Percentiles rank a stretch among this genome's conserved stretches.
Conservation (phyloP, 2,797 vertebrate species). For the Botia kubotai region DNA sequence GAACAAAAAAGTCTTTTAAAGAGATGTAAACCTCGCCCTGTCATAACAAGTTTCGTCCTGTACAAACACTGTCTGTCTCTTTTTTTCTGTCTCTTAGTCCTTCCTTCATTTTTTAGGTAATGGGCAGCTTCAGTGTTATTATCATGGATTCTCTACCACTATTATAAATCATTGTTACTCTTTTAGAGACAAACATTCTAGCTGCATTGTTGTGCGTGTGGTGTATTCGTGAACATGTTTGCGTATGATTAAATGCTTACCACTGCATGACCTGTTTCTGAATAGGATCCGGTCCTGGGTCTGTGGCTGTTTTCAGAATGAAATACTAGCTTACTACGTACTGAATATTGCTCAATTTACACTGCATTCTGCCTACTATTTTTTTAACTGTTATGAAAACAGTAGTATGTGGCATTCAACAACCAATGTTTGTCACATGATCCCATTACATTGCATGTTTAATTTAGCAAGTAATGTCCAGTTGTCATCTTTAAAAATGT, state of each 20-base stretch:
- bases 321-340: too few species aligned
- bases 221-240: constrained; percentile 43
- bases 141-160: constrained; percentile 69
- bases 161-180: constrained; percentile 82
- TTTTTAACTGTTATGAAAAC: too few species aligned
- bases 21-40: not conserved
- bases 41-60: constrained; percentile 40
- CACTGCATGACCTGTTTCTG: constrained; percentile 52
- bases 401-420: too few species aligned
- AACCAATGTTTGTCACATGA: too few species aligned
- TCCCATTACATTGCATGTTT: too few species aligned
- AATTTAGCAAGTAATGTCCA: too few species aligned
- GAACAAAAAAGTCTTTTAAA: not conserved
- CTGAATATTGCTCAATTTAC: too few species aligned
- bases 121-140: constrained; percentile 72
- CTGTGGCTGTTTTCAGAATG: not conserved
- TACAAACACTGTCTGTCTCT: constrained; percentile 40
- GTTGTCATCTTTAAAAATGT: too few species aligned
- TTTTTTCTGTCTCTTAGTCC: constrained; percentile 12
- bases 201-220: constrained; percentile 60
- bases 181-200: constrained; percentile 74
- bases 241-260: constrained; percentile 43
- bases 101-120: constrained; percentile 23
- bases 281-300: not conserved
- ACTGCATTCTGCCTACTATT: too few species aligned